These are phyloP conservation scores for Enteromius anoplus DNA, from an alignment of 2,797 vertebrate species.

Conservation along the genomic window DNA sequence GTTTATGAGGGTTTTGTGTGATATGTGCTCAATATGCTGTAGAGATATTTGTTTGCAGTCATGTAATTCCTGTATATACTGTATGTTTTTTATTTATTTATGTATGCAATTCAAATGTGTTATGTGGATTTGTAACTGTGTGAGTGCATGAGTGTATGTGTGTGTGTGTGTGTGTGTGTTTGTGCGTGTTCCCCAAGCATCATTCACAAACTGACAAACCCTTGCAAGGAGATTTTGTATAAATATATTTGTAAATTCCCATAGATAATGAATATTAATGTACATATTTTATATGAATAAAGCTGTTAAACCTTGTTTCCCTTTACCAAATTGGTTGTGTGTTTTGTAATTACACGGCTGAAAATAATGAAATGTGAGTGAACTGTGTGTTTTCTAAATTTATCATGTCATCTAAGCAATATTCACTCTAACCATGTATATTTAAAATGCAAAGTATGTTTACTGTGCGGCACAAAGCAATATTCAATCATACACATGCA, in stretches of 20 bases:
- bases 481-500: not conserved
- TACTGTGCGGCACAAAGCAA: not conserved
- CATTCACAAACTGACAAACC: conserved; percentile 38
- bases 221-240: conserved; percentile 76
- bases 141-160: conserved; percentile 17
- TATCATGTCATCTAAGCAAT: not conserved
- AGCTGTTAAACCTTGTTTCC: conserved; percentile 61
- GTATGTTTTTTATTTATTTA: conserved; percentile 88
- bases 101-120: conserved; percentile 75
- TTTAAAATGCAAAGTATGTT: conserved; percentile 1
- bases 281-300: conserved; percentile 86
- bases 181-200: conserved; percentile 31
- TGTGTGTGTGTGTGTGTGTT: conserved; percentile 22
- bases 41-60: conserved; percentile 71
- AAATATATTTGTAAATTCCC: conserved; percentile 84
- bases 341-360: not conserved
- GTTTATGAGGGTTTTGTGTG: conserved; percentile 45
- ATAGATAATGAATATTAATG: conserved; percentile 74
- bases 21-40: conserved; percentile 71
- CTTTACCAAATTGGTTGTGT: conserved; percentile 45
- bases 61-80: conserved; percentile 74
- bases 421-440: not conserved
- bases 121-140: conserved; percentile 69
- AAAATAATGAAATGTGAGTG: not conserved
- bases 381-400: not conserved